Percentiles rank a stretch among this genome's conserved stretches.
These are phyloP conservation scores for Pelobates cultripes DNA, from an alignment of 2,797 vertebrate species.

Conservation along the genomic window DNA sequence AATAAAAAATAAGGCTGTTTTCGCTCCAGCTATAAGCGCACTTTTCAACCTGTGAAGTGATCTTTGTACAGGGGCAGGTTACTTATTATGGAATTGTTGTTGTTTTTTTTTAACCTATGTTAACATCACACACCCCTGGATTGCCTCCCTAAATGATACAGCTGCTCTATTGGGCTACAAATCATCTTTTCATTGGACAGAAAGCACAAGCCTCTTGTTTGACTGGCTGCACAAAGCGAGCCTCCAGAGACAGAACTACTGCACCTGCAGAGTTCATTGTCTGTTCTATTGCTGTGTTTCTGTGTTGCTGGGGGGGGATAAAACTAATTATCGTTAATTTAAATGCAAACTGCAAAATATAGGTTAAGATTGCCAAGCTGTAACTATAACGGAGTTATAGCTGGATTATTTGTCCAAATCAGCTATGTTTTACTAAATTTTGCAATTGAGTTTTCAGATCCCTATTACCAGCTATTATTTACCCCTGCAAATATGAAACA, in stretches of 20 bases:
- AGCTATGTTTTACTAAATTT: too few relatives aligned
- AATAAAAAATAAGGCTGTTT: slow-evolving; percentile 37
- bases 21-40: slow-evolving; percentile 18
- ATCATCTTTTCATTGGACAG: neutral
- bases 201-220: slow-evolving; percentile 36
- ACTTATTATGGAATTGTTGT: slow-evolving; percentile 48
- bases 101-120: slow-evolving; percentile 47
- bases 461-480: too few relatives aligned
- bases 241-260: slow-evolving; percentile 20
- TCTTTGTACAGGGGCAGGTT: slow-evolving; percentile 48
- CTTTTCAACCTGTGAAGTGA: neutral
- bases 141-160: neutral
- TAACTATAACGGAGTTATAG: too few relatives aligned
- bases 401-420: too few relatives aligned
- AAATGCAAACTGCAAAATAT: too few relatives aligned
- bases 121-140: slow-evolving; percentile 40
- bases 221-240: slow-evolving; percentile 30
- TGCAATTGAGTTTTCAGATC: too few relatives aligned
- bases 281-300: too few relatives aligned
- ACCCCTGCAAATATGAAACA: too few relatives aligned
- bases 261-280: neutral
- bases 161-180: neutral
- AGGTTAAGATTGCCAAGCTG: too few relatives aligned
- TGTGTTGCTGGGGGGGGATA: too few relatives aligned
- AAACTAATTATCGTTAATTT: too few relatives aligned